These are phyloP conservation scores for Brachylomia viminalis DNA, from an alignment of 2,888 invertebrate species.

Conservation along the genomic window DNA sequence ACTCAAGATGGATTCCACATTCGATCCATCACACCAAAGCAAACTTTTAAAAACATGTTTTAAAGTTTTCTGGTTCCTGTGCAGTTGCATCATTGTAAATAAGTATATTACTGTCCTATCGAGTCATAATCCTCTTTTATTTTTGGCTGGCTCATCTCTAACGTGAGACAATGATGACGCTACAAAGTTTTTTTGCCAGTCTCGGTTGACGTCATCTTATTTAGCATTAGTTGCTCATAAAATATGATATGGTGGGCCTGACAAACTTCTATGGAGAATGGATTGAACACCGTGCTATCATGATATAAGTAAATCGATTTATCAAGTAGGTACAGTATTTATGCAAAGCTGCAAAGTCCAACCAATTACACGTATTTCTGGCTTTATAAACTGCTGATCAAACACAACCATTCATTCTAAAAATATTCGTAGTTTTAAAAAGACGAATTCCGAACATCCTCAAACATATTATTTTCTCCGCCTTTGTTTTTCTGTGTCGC, in stretches of 20 bases:
- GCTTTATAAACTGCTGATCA: not conserved
- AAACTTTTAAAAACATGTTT: slow-evolving; percentile 3
- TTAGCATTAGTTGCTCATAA: slow-evolving; percentile 19
- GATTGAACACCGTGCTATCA: no score
- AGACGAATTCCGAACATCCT: not conserved
- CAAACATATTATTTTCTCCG: not conserved
- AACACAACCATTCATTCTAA: not conserved
- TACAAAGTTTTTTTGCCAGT: slow-evolving; percentile 25
- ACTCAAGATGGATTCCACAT: not conserved
- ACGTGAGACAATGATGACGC: slow-evolving; percentile 36
- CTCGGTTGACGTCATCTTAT: slow-evolving; percentile 54
- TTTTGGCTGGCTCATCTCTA: slow-evolving; percentile 32
- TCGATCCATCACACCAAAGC: slow-evolving; percentile 1
- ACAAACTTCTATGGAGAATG: not conserved
- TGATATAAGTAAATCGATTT: not conserved
- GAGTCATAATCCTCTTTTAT: slow-evolving; percentile 2
- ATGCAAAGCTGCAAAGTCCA: not conserved
- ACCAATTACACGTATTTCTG: not conserved
- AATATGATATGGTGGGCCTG: slow-evolving; percentile 17
- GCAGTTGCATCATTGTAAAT: no score
- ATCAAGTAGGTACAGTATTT: not conserved
- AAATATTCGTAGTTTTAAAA: slow-evolving; percentile 10
- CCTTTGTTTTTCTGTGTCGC: slow-evolving; percentile 31
- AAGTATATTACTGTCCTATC: not conserved
- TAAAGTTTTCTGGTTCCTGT: no score